These are phyloP conservation scores for Papilio glaucus DNA, from an alignment of 1,140 invertebrate genomes.

Conservation along the genomic window DNA sequence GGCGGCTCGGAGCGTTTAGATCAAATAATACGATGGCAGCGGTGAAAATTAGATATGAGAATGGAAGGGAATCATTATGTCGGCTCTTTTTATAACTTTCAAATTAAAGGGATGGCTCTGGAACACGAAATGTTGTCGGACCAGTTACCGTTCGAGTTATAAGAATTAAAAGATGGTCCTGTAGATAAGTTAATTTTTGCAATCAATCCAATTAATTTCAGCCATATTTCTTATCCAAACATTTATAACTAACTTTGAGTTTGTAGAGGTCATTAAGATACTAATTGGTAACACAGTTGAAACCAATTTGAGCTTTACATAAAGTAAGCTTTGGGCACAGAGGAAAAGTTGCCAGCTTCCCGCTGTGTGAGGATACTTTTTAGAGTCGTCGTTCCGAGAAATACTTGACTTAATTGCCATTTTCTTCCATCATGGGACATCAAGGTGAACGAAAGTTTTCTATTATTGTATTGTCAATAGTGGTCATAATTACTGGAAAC, in stretches of 20 bases:
- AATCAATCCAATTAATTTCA: conserved; percentile 3
- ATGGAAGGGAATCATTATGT: conserved; percentile 25
- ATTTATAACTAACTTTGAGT: not conserved
- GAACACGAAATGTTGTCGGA: not conserved
- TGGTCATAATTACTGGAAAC: too few species aligned
- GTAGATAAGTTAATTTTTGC: conserved; percentile 16
- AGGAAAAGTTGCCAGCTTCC: too few species aligned
- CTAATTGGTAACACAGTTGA: not conserved
- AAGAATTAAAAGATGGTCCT: conserved; percentile 14
- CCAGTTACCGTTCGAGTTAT: conserved; percentile 1
- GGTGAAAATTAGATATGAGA: conserved; percentile 30
- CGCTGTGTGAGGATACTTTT: too few species aligned
- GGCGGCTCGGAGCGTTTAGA: conserved; percentile 5
- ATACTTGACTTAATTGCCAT: too few species aligned
- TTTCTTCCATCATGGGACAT: too few species aligned
- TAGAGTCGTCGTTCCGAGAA: too few species aligned
- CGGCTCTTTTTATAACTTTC: conserved; percentile 23
- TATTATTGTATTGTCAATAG: too few species aligned
- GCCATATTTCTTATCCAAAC: not conserved
- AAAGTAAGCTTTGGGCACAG: not conserved
- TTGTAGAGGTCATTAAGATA: not conserved
- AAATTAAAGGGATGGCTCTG: conserved; percentile 13
- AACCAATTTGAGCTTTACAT: not conserved
- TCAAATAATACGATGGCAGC: conserved; percentile 29
- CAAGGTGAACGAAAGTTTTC: too few species aligned